phyloP scores from a whole-genome alignment of 2,113 vertebrate species.

The Psephotus haematonotus region DNA sequence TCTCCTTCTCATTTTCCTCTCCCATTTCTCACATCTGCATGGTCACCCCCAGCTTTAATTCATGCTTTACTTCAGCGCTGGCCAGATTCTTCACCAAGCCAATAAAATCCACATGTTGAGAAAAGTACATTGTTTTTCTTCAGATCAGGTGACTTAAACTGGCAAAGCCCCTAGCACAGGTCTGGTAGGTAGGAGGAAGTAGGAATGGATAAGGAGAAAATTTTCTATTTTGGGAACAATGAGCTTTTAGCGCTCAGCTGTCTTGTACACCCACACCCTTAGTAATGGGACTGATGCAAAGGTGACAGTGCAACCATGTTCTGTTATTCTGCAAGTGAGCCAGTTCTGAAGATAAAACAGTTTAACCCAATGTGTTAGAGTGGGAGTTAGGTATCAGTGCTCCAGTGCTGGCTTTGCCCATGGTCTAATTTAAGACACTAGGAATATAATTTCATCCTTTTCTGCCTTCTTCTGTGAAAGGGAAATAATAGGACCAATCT shows the following conservation, averaged over 20 bases:
- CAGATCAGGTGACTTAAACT: background rate
- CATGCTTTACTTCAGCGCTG: background rate
- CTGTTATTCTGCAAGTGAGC: background rate
- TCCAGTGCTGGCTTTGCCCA: background rate
- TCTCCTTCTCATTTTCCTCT: background rate
- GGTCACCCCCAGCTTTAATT: background rate
- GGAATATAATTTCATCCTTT: background rate
- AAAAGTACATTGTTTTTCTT: background rate
- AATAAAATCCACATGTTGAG: background rate
- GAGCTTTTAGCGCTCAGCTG: background rate
- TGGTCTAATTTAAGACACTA: background rate
- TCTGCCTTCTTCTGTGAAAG: background rate
- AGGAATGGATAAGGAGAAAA: background rate
- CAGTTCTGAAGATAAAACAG: background rate
- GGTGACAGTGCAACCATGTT: accelerated
- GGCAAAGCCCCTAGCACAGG: background rate
- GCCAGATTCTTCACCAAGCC: background rate
- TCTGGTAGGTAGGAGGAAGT: background rate
- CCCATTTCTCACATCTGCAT: background rate
- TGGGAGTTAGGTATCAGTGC: background rate
- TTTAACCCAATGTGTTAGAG: background rate
- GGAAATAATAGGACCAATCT: background rate
- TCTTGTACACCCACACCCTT: background rate
- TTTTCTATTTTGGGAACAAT: background rate
- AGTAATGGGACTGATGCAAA: background rate